Evolutionary conservation across 2,888 invertebrate species (phyloP).

Genomic region (Xanthorhoe spadicearia): DNA sequence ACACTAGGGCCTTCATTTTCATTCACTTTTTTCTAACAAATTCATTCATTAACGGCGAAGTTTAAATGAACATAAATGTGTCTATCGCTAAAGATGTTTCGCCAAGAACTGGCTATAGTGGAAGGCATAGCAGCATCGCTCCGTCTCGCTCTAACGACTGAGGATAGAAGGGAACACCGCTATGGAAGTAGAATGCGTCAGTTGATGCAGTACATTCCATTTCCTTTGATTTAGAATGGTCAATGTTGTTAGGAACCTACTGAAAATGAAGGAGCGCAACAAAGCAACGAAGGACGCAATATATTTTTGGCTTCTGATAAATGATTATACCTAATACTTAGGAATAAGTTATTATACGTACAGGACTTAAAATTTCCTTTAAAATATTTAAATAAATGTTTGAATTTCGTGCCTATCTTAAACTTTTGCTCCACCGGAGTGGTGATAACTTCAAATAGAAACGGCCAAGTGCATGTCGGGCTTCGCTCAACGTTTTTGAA

Average conservation of each 20-base stretch:
- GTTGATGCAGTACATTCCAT: constrained; percentile 22
- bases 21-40: constrained; percentile 13
- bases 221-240: constrained; percentile 13
- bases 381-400: too few relatives aligned
- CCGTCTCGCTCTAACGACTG: constrained; percentile 26
- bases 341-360: too few relatives aligned
- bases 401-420: too few relatives aligned
- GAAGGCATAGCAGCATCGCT: constrained; percentile 8
- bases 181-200: constrained; percentile 19
- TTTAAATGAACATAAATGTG: constrained; percentile 2
- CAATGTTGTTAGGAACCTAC: constrained; percentile 1
- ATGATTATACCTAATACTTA: too few relatives aligned
- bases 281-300: too few relatives aligned
- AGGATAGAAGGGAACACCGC: constrained; percentile 18
- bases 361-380: too few relatives aligned
- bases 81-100: constrained; percentile 22
- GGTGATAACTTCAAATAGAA: too few relatives aligned
- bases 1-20: constrained; percentile 70
- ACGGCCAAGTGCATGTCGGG: too few relatives aligned
- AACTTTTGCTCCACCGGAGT: too few relatives aligned
- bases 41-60: constrained; percentile 11
- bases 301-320: too few relatives aligned
- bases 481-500: too few relatives aligned
- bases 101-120: constrained; percentile 24
- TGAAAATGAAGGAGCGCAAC: not conserved